Base-by-base conservation (phyloP, 2,797 vertebrate species). In the Esox lucius region DNA sequence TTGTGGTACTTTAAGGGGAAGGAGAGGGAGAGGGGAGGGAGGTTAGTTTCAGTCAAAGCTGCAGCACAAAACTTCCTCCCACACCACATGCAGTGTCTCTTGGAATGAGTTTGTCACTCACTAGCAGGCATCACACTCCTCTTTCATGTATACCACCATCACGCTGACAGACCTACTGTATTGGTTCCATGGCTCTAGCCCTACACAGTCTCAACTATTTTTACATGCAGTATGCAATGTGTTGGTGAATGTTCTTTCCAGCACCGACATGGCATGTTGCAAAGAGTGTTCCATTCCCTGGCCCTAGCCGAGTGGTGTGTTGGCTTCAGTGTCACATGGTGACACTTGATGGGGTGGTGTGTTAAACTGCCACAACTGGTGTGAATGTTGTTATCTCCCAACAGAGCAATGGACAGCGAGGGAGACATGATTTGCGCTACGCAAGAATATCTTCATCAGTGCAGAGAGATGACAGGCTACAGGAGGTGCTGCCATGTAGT, bases 31-130 rank as follows among this genome's bases (percentile, higher is more conserved):
- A 87, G 84, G 85, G 86, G 90, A 87, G 90, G 89, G 90, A 93
- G 92, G 91, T 90, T 91, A 91, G 91, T 93, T 93, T 93, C 90
- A 93, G 91, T 93, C 90, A 91, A 88, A 91, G 91, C 90, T 90
- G 89, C 87, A 89, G 89, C 91, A 91, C 90, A 93, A 90, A 93
- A 93, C 91, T 92, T 93, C 91, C 91, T 93, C 89, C 88, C 90
- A 91, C 91, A 90, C 91, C 87, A 91, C 90, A 91, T 90, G 88
- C 87, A 91, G 87, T 88, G 86, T 92, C 85, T 85, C 84, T 86
- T 81, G 85, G 78, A 93, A 90, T 89, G 90, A 91, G 84, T 91
- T 91, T 93, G 90, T 90, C 90, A 88, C 83, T 81, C 80, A 87
- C 86, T 59, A 56, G 33, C 83, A 83, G 89, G 89, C 89, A 89